Percentiles rank a stretch among this genome's conserved stretches.
These are phyloP conservation scores for Stichodactyla helianthus DNA, from an alignment of 64 coral and sea anemone species.

Conservation along the genomic window DNA sequence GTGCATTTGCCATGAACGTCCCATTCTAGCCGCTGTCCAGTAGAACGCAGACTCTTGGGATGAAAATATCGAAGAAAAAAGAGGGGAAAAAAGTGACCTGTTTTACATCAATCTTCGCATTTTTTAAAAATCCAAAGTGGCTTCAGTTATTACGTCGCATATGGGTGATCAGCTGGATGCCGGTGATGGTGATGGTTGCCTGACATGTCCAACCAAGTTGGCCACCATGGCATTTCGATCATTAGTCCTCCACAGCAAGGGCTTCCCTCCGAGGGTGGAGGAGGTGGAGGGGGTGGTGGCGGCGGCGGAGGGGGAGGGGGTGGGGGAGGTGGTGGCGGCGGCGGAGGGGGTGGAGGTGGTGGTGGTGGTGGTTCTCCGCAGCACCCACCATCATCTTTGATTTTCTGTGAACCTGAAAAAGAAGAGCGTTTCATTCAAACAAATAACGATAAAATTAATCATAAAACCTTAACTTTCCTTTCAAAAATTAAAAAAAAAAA, in stretches of 20 bases:
- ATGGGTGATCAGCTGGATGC: not conserved
- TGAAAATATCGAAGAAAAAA: too few species aligned
- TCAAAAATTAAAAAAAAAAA: too few species aligned
- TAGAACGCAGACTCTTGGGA: too few species aligned
- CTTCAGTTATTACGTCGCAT: not conserved
- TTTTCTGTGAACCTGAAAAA: not conserved
- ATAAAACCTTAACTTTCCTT: too few species aligned
- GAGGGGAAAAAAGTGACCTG: too few species aligned
- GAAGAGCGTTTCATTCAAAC: not conserved
- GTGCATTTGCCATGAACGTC: too few species aligned
- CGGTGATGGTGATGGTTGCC: not conserved
- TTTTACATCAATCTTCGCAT: too few species aligned
- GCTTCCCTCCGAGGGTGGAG: not conserved
- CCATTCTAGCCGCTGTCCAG: too few species aligned
- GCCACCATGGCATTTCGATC: slow-evolving; percentile 6
- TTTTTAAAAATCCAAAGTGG: too few species aligned
- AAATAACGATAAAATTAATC: too few species aligned
- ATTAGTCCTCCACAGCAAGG: not conserved
- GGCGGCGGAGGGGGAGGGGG: not conserved
- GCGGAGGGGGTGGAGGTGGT: too few species aligned
- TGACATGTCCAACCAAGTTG: not conserved
- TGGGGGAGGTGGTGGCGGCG: not conserved
- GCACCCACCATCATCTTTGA: not conserved
- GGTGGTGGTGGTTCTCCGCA: not conserved
- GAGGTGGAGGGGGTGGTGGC: not conserved